These are phyloP conservation scores for Pycnonotus jocosus DNA, from an alignment of 2,113 vertebrate genomes.

Conservation along the genomic window DNA sequence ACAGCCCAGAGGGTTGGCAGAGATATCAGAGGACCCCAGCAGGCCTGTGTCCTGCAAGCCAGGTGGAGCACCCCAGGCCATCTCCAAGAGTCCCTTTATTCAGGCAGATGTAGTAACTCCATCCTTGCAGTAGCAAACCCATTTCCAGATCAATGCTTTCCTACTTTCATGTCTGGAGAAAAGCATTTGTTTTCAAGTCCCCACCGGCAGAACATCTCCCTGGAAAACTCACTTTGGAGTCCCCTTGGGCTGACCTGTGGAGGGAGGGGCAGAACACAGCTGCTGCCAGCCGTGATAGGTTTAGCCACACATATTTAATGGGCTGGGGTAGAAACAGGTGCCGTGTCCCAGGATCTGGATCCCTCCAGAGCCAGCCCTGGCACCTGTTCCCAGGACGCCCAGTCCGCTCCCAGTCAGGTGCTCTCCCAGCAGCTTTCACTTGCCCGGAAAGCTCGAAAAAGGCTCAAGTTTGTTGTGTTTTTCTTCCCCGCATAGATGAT, in stretches of 20 bases:
- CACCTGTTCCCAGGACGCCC: accelerated
- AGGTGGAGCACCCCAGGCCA: background rate
- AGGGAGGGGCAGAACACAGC: background rate
- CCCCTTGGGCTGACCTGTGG: background rate
- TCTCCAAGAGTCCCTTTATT: background rate
- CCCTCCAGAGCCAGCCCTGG: background rate
- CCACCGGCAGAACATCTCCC: background rate
- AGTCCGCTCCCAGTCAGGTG: background rate
- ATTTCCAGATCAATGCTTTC: background rate
- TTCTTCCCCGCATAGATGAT: slow-evolving; percentile 22
- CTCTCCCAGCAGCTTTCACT: background rate
- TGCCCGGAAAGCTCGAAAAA: slow-evolving; percentile 6
- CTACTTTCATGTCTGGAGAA: background rate
- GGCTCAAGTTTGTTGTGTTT: background rate
- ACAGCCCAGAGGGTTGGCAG: background rate
- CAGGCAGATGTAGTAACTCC: background rate
- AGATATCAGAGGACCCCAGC: background rate
- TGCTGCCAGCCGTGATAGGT: background rate
- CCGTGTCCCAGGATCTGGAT: background rate
- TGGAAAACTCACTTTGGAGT: background rate
- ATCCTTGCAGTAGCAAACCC: background rate
- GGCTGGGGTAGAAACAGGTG: background rate
- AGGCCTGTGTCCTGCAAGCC: background rate
- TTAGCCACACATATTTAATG: background rate
- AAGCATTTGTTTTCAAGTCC: background rate